phyloP scores from a whole-genome alignment of 2,113 vertebrate genomes.

The Cettia cetti region DNA sequence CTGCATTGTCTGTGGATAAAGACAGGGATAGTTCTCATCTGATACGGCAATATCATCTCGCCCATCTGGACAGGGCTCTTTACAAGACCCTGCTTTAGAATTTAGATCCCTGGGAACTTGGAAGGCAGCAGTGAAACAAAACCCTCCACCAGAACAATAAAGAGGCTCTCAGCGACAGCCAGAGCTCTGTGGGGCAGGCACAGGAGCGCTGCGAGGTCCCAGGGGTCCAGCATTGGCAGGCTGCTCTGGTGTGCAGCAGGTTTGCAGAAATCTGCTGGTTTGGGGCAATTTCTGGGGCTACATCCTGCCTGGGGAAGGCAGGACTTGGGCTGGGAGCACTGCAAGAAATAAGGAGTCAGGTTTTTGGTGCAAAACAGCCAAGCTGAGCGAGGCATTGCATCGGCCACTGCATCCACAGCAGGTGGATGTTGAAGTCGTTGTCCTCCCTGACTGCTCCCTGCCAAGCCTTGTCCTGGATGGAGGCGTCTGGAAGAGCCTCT shows the following conservation, averaged over 20 bases:
- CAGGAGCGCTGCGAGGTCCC: not conserved
- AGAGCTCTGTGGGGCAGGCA: not conserved
- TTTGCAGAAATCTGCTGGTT: not conserved
- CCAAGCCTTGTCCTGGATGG: not conserved
- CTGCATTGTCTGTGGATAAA: conserved; percentile 45
- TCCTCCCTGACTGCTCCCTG: not conserved
- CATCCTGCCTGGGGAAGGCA: not conserved
- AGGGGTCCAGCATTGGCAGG: not conserved
- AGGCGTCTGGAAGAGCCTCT: not conserved
- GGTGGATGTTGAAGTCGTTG: not conserved
- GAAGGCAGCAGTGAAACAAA: conserved; percentile 57
- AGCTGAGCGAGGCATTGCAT: not conserved
- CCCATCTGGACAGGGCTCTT: conserved; percentile 46
- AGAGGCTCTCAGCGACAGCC: not conserved
- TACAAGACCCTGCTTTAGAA: conserved; percentile 48
- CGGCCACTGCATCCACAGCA: not conserved
- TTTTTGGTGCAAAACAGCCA: not conserved
- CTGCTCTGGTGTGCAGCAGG: not conserved
- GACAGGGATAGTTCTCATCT: conserved; percentile 40
- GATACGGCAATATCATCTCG: conserved; percentile 43
- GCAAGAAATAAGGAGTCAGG: not conserved
- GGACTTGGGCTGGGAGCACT: not conserved
- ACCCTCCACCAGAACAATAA: conserved; percentile 1
- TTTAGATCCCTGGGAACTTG: conserved; percentile 67
- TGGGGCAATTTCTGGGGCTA: not conserved